Evolutionary conservation across 2,888 invertebrate genomes (phyloP), one percentile per base, ranked within the genome.

Genomic region (Esperia sulphurella): DNA sequence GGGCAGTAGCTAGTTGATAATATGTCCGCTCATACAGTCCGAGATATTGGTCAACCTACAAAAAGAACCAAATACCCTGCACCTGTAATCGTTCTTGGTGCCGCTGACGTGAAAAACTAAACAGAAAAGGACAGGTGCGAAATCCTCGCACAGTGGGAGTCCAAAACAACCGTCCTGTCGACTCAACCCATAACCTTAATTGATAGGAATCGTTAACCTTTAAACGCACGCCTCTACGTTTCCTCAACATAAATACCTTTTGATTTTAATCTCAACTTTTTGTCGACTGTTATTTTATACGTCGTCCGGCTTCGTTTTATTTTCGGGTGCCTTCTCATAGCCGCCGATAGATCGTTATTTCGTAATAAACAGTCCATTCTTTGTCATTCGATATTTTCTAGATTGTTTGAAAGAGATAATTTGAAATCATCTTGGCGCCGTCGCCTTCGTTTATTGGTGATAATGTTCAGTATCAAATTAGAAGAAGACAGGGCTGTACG

Each of bases 141-240:
- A 85, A 88, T 87, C 85, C 75, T 79, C 60, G 56, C 83, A 53
- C 86, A 68, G 79, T 71, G 84, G 89, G 88, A 85, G 85, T 80
- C 79, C 74, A 61, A 35, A 57, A 61, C 70, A 63, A 73, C 74
- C 63, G 68, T 59, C 65, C 71, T 71, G 76, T 77, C 83, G 76
- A 72, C 71, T 81, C 79, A 69, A 75, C 82, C 85, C 81, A 85
- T 85, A 87, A 87, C 87, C 84, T 83, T 88, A 89, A 88, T 89
- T 88, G 89, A 89, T 89, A 87, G 88, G 78, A 83, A 88, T 89
- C 88, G 88, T 86, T 87, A 85, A 84, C 81, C 88, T 85, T 86
- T 83, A 86, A 83, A 79, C 80, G 81, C 78, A 72, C 78, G 72
- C 76, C 79, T 77, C 72, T 63, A 71, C 79, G 81, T 81, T 83